Evolutionary conservation across 1,140 invertebrate genomes (phyloP).

Genomic region (Geopemphigus sp.): DNA sequence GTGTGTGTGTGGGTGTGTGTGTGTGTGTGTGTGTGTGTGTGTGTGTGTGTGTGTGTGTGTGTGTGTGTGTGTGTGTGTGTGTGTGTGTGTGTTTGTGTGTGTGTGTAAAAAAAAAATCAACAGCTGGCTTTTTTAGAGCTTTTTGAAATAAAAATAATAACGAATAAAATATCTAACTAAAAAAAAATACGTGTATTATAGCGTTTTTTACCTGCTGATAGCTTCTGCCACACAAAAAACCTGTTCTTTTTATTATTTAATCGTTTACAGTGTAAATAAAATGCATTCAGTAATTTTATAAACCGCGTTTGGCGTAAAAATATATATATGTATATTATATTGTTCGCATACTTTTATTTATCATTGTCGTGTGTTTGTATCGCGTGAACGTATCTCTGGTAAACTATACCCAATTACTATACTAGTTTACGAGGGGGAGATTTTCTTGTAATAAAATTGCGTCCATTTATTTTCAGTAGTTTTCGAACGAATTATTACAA

Average conservation of each 20-base stretch:
- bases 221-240: slow-evolving; percentile 40
- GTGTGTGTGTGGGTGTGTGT: too few relatives aligned
- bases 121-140: slow-evolving; percentile 17
- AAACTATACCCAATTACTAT: too few relatives aligned
- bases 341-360: not conserved
- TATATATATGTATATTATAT: not conserved
- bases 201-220: slow-evolving; percentile 49
- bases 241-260: slow-evolving; percentile 1
- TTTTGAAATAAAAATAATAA: slow-evolving; percentile 12
- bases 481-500: not conserved
- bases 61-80: too few relatives aligned
- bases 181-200: slow-evolving; percentile 46
- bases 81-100: too few relatives aligned
- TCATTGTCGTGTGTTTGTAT: not conserved
- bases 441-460: slow-evolving; percentile 8
- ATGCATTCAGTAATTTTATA: not conserved
- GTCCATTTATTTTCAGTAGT: not conserved
- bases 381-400: too few relatives aligned
- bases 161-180: slow-evolving; percentile 36
- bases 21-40: too few relatives aligned
- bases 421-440: too few relatives aligned
- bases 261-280: not conserved
- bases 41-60: too few relatives aligned
- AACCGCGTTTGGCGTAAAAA: not conserved
- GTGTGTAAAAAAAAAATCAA: slow-evolving; percentile 43